Conservation (phyloP, 2,113 vertebrate species). For the Struthio camelus region DNA sequence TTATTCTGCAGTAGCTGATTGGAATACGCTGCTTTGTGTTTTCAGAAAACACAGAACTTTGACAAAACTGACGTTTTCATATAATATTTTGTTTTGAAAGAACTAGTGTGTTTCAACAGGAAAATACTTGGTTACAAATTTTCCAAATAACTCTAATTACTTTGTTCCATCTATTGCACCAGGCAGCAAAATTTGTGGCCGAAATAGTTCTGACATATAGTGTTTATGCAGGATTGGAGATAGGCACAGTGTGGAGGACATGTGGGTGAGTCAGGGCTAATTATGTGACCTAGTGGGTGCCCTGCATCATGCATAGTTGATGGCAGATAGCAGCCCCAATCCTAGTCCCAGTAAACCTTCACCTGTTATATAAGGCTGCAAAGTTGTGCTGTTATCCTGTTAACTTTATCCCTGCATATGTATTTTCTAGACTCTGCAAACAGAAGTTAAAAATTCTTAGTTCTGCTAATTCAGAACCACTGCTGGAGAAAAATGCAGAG, state of each 20-base stretch:
- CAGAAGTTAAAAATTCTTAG: neutral
- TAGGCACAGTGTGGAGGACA: neutral
- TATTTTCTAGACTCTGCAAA: neutral
- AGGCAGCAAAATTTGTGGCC: neutral
- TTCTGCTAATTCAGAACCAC: neutral
- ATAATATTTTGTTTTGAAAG: neutral
- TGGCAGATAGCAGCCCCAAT: neutral
- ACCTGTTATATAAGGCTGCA: neutral
- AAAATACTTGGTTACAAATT: neutral
- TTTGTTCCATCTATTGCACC: neutral
- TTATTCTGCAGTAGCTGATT: neutral
- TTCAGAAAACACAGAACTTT: neutral
- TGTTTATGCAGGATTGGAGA: neutral
- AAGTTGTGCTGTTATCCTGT: neutral
- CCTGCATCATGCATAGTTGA: neutral
- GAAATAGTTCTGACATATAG: neutral
- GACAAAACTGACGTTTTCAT: neutral
- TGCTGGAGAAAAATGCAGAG: neutral
- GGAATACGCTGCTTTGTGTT: neutral
- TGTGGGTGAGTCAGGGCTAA: neutral
- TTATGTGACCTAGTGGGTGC: neutral
- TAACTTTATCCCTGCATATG: neutral
- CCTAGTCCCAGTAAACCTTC: neutral
- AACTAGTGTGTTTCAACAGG: neutral
- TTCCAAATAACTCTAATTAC: neutral